Percentiles rank a stretch among this genome's conserved stretches.
phyloP scores from a whole-genome alignment of 2,113 vertebrate genomes.

The Pampusana beccarii region DNA sequence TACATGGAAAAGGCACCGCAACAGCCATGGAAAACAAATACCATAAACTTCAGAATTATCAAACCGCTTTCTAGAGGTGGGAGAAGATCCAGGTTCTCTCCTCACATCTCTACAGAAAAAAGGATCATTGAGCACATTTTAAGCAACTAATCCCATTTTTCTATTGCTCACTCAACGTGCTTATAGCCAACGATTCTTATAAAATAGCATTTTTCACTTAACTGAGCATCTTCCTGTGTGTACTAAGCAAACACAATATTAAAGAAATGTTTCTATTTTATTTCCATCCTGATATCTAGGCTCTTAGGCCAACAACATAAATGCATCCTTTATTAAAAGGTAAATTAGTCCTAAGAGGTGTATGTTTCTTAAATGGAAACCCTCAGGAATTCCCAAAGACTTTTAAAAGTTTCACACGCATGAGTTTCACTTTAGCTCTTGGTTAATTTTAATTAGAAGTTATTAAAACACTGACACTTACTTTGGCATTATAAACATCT shows the following conservation, averaged over 20 bases:
- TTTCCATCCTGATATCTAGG: neutral
- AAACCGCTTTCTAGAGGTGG: neutral
- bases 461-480: conserved; percentile 64
- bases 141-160: neutral
- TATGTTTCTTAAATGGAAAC: neutral
- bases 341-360: neutral
- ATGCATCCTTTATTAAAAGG: neutral
- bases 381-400: neutral
- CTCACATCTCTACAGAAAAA: neutral
- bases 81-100: neutral
- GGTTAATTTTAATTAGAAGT: neutral
- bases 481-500: conserved; percentile 84
- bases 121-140: neutral
- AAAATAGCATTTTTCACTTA: neutral
- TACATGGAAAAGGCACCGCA: neutral
- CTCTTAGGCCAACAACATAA: neutral
- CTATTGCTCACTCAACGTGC: neutral
- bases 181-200: neutral
- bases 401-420: neutral
- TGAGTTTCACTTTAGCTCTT: neutral
- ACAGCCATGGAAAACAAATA: neutral
- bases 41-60: neutral
- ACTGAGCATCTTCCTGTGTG: neutral
- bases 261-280: neutral
- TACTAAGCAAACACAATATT: neutral